Base-by-base conservation (phyloP, 2,797 vertebrate species). In the Sandelia bainsii region DNA sequence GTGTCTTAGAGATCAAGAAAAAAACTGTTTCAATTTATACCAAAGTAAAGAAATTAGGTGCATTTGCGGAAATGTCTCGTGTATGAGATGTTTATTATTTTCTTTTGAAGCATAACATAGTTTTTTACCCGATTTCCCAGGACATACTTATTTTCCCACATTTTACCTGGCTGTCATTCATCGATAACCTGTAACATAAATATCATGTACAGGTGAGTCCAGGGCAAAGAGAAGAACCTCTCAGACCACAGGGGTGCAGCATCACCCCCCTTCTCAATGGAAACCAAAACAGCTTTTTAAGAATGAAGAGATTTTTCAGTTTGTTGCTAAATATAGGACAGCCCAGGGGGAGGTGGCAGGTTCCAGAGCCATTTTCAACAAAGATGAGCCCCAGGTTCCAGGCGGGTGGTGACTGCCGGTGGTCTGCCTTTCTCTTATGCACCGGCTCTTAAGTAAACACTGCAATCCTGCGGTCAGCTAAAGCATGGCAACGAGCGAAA, bases 391-490 rank as follows among this genome's bases (percentile, higher is more conserved):
- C 85, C 86, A 92, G 91, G 88, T 88, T 86, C 87, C 91, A 62
- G 63, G 90, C 92, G 93, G 93, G 94, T 93, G 94, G 93, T 80
- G 82, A 82, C 89, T 91, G 91, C 91, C 85, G 94, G 94, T 95
- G 95, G 94, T 95, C 95, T 82, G 77, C 89, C 88, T 87, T 94
- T 95, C 94, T 95, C 94, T 94, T 93, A 93, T 95, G 93, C 95
- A 95, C 93, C 85, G 94, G 94, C 94, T 95, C 91, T 94, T 91
- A 93, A 92, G 89, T 93, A 94, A 95, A 95, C 94, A 95, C 64
- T 86, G 84, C 92, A 93, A 92, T 94, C 93, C 95, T 95, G 95
- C 76, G 94, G 95, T 95, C 80, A 84, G 91, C 90, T 90, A 86
- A 88, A 90, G 85, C 92, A 91, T 94, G 94, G 94, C 94, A 94